Evolutionary conservation across 2,888 invertebrate genomes (phyloP), one percentile per base, ranked within the genome.

Genomic region (Rotaria magnacalcarata): DNA sequence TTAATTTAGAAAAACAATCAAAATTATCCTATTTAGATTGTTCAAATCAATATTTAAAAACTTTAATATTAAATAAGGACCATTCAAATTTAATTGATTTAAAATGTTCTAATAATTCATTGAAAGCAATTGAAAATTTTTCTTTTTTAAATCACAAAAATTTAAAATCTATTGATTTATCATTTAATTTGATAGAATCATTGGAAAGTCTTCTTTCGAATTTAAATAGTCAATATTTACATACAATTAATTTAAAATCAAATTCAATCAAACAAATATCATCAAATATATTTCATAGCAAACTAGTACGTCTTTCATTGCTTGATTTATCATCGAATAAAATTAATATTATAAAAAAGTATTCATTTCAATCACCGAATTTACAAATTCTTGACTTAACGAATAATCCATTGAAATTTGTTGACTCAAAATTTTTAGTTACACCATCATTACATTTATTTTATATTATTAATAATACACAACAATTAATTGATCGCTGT

Each of bases 301-400:
- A 80, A 24, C 47, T 80, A 10, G 1, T 80, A 11, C 21, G 24
- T 47, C 80, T 80, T n/a, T 43, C 24, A 24, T 21, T 10, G 8
- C 24, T 80, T 14, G 14, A 80, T 47, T 80, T 80, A 80, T 80
- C 80, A 47, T 47, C 7, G 1, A 80, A 80, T 80, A 7, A 24
- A 80, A 80, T 80, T 10, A 14, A 43, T 24, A 0, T 11, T 11
- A 80, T 80, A 14, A 6, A 80, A 80, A 47, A 43, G 47, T 47
- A 47, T n/a, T 19, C 80, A 80, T 47, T 80, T 47, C 80, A 80
- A 80, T 43, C 80, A 80, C 80, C 47, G 8, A 80, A 80, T 80
- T 24, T 80, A 47, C 47, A 80, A 80, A 80, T 80, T 14, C 11
- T 80, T n/a, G 80, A 80, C 47, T 80, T 80, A 47, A 47, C 80